Evolutionary conservation across 2,888 invertebrate genomes (phyloP), one percentile per base, ranked within the genome.

Genomic region (Alviniconcha strummeri): DNA sequence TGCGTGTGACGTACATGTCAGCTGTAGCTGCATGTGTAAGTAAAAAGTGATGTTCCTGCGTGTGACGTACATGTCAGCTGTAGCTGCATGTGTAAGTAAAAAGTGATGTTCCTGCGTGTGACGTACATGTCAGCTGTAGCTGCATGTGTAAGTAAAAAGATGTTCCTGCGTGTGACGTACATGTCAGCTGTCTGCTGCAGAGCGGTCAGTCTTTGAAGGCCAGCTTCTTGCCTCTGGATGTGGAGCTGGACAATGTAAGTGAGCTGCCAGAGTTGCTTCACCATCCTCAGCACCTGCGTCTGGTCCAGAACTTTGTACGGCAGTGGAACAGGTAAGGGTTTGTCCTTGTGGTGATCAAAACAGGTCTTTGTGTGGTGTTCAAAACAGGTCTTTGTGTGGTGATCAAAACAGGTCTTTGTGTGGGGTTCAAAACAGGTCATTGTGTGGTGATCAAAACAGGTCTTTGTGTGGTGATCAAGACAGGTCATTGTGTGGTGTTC

Each of bases 271-370:
- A 91, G 57, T 77, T 92, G 5, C 86, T 92, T 9, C 88, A 91
- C 6, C 88, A 91, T 6, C 83, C 83, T 19, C 77, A 56, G 0
- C 90, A 92, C 81, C 85, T 91, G 15, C 85, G 88, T 72, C 88
- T 91, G 13, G 88, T 91, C 36, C 90, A 91, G 81, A 88, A 88
- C 84, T 93, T 92, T 88, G 88, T 91, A 9, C 82, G 90, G n/a
- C 91, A 92, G 80, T 93, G 93, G 93, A 90, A 88, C 84, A 91
- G 91, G 92, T 92, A 78, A 17, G n/a, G 71, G 7, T 13, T 67
- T 13, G 67, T 36, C 36, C 36, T 36, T 36, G 36, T 36, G 36
- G 36, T 36, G 36, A 36, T 36, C 36, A 36, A 36, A 36, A 36
- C 36, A 36, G 36, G 36, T 36, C 36, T 36, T 36, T 36, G 36